These are phyloP conservation scores for Eurystomus glaucurus DNA, from an alignment of 2,797 vertebrate genomes.

Conservation along the genomic window DNA sequence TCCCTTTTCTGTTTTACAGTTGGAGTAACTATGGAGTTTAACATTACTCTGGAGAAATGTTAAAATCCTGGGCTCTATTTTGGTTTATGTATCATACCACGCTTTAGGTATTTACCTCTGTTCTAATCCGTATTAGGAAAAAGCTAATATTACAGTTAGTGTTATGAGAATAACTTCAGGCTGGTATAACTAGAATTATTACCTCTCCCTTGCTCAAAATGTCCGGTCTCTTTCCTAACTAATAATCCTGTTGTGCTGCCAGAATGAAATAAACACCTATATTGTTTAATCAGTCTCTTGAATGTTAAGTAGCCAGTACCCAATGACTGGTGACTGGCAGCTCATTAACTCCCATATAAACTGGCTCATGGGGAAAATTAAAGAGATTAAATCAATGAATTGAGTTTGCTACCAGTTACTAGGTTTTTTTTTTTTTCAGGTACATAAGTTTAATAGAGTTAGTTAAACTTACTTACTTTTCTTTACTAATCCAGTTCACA, in stretches of 20 bases:
- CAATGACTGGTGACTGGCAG: neutral
- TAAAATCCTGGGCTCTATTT: neutral
- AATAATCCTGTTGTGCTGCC: neutral
- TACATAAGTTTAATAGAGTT: neutral
- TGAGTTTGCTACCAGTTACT: neutral
- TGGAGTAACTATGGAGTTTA: neutral
- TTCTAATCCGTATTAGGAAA: neutral
- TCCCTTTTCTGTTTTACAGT: neutral
- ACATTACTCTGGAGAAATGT: neutral
- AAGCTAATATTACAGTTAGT: neutral
- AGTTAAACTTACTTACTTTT: neutral
- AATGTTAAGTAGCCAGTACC: neutral
- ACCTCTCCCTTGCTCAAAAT: constrained; percentile 9
- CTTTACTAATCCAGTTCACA: neutral
- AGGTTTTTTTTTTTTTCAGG: neutral
- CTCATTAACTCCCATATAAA: neutral
- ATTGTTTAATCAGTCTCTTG: neutral
- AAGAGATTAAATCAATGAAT: neutral
- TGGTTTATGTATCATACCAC: neutral
- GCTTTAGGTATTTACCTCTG: neutral
- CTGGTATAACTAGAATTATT: constrained; percentile 10
- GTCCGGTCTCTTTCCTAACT: neutral
- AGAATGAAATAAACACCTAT: neutral
- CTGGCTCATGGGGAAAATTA: neutral
- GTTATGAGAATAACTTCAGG: constrained; percentile 40